Percentiles rank a stretch among this genome's conserved stretches.
phyloP scores from a whole-genome alignment of 2,888 invertebrate genomes.

The Eucera pruinosa region DNA sequence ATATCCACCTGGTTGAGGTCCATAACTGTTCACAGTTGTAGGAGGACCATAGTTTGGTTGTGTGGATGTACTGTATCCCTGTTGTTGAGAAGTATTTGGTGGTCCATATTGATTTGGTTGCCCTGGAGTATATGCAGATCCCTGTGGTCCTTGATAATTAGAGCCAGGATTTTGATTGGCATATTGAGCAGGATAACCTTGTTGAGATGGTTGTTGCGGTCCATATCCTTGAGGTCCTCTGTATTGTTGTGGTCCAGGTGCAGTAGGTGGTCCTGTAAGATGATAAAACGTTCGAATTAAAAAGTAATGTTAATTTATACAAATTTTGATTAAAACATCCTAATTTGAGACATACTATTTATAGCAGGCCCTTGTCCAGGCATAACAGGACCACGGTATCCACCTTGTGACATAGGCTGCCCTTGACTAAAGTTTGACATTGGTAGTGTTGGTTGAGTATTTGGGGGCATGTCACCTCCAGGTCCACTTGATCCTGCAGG shows the following conservation, averaged over 20 bases:
- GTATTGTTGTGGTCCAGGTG: conserved; percentile 86
- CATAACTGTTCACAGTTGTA: conserved; percentile 81
- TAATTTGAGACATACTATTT: conserved; percentile 75
- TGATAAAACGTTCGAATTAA: neutral
- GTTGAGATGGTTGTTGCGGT: conserved; percentile 89
- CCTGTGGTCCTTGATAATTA: conserved; percentile 88
- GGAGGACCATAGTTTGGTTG: conserved; percentile 85
- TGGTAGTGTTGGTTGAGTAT: conserved; percentile 81
- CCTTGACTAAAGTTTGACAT: conserved; percentile 82
- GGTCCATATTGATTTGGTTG: conserved; percentile 88
- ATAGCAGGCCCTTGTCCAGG: conserved; percentile 86
- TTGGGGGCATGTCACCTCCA: conserved; percentile 82
- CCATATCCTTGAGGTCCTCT: conserved; percentile 87
- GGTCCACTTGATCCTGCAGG: conserved; percentile 81
- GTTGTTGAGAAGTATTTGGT: conserved; percentile 87
- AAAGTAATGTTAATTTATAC: conserved; percentile 5
- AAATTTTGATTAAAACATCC: neutral
- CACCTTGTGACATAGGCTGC: conserved; percentile 82
- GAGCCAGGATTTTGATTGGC: conserved; percentile 86
- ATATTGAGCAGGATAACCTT: conserved; percentile 87
- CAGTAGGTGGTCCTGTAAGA: conserved; percentile 85
- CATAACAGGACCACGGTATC: conserved; percentile 86
- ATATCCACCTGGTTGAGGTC: conserved; percentile 85
- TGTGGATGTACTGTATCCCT: conserved; percentile 87
- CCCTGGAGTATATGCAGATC: conserved; percentile 83